Evolutionary conservation across 2,113 vertebrate species (phyloP).

Genomic region (Ascaphus truei): DNA sequence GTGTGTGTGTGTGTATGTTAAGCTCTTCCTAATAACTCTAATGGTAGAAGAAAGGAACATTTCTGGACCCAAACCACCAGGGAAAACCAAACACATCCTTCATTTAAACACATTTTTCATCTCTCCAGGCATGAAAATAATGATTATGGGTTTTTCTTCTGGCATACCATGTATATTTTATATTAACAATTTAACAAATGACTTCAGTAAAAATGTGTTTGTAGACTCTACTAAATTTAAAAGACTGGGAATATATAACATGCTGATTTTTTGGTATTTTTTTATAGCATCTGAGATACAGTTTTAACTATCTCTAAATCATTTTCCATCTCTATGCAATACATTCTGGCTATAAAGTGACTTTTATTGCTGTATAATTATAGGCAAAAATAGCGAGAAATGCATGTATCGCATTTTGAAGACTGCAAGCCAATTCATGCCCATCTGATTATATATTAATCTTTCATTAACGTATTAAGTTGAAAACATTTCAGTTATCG

Average conservation of each 20-base stretch:
- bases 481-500: no score
- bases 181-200: not conserved
- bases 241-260: not conserved
- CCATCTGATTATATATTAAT: no score
- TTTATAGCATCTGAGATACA: not conserved
- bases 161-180: not conserved
- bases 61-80: not conserved
- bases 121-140: not conserved
- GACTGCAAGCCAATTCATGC: no score
- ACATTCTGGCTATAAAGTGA: not conserved
- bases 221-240: not conserved
- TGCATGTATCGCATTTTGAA: no score
- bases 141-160: not conserved
- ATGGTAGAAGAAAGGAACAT: not conserved
- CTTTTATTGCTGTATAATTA: not conserved
- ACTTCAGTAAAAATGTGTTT: not conserved
- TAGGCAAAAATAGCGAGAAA: no score
- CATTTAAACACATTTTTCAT: not conserved
- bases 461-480: no score
- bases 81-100: not conserved
- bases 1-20: no score
- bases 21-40: no score
- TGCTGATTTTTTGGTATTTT: not conserved
- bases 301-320: not conserved
- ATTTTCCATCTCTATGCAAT: not conserved